Percentiles rank a stretch among this genome's conserved stretches.
These are phyloP conservation scores for Tetrao urogallus DNA, from an alignment of 2,113 vertebrate species.

Conservation along the genomic window DNA sequence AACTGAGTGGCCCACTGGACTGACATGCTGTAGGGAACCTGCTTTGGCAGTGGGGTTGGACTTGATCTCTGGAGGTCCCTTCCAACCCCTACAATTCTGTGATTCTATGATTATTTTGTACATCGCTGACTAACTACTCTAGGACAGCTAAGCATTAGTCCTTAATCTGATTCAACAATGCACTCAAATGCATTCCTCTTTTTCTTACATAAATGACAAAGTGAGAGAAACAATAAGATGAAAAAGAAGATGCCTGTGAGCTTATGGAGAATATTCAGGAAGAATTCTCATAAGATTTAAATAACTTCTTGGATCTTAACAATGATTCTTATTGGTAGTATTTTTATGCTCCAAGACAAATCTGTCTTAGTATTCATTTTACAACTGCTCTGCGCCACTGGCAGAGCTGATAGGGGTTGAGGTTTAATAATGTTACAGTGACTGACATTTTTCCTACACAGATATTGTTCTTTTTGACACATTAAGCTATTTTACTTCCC, in stretches of 20 bases:
- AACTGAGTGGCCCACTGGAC: neutral
- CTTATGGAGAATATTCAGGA: neutral
- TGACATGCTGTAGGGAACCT: neutral
- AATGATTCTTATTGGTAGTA: neutral
- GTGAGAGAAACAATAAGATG: neutral
- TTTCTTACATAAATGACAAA: neutral
- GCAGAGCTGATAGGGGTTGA: neutral
- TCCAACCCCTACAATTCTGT: no score
- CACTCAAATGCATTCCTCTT: neutral
- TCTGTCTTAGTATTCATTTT: neutral
- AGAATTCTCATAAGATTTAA: neutral
- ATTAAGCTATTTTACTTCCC: neutral
- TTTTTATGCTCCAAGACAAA: slow-evolving; percentile 1
- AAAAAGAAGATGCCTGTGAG: neutral
- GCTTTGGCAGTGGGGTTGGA: no score
- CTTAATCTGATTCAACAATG: neutral
- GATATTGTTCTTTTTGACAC: neutral
- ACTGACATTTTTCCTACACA: neutral
- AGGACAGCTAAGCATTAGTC: neutral
- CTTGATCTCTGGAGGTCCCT: no score
- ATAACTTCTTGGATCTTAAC: neutral
- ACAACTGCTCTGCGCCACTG: neutral
- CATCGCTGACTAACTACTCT: neutral
- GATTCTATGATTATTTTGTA: neutral
- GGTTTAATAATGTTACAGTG: neutral